Evolutionary conservation across 2,797 vertebrate species (phyloP).

Genomic region (Loris lydekkerianus): DNA sequence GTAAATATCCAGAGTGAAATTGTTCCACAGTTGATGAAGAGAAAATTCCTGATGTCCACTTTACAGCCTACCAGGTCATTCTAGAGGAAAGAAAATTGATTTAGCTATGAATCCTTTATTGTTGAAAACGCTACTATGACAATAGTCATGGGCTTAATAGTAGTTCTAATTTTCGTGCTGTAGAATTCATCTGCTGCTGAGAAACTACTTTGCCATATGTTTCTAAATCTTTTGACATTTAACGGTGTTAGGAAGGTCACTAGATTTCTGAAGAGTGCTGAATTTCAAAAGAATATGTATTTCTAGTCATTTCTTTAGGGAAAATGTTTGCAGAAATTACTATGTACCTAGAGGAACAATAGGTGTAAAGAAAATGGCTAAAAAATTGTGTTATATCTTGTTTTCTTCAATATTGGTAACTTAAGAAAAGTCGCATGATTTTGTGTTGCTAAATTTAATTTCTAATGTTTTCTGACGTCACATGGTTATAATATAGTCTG

Average conservation of each 20-base stretch:
- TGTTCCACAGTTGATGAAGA: not conserved
- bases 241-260: not conserved
- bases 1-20: not conserved
- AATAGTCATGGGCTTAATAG: not conserved
- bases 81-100: not conserved
- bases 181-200: not conserved
- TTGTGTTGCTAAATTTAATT: slow-evolving; percentile 1
- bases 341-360: not conserved
- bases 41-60: not conserved
- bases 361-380: slow-evolving; percentile 19
- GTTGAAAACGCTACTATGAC: not conserved
- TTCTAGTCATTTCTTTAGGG: slow-evolving; percentile 28
- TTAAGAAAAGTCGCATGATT: not conserved
- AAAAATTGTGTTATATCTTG: not conserved
- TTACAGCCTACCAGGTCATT: not conserved
- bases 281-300: slow-evolving; percentile 41
- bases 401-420: slow-evolving; percentile 17
- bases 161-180: not conserved
- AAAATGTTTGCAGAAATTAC: slow-evolving; percentile 47
- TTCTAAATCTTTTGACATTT: slow-evolving; percentile 67
- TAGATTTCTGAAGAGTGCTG: slow-evolving; percentile 38
- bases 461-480: not conserved
- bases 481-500: not conserved
- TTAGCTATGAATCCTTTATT: not conserved
- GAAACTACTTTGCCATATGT: slow-evolving; percentile 55